phyloP scores from a whole-genome alignment of 92 coral and sea anemone species.

The Porites divaricata region DNA sequence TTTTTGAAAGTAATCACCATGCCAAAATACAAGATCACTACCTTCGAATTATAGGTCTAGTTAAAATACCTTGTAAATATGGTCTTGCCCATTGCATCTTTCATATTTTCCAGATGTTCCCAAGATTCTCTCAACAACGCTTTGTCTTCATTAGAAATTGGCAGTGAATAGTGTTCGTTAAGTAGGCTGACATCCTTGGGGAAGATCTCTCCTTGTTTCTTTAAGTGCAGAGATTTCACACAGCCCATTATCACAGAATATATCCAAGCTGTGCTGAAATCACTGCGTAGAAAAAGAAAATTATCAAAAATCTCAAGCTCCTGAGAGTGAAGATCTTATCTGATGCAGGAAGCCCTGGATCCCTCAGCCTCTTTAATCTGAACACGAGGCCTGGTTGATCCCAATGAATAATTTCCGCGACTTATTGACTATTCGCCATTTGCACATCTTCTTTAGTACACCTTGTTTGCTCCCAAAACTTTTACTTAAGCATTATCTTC shows the following conservation, averaged over 20 bases:
- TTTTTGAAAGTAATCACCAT: neutral
- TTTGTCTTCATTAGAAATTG: slow-evolving; percentile 38
- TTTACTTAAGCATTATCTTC: too few relatives aligned
- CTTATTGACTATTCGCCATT: too few relatives aligned
- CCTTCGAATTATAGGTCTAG: neutral
- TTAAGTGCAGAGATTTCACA: neutral
- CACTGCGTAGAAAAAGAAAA: neutral
- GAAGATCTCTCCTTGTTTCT: neutral
- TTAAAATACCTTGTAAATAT: slow-evolving; percentile 31
- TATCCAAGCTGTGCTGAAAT: neutral
- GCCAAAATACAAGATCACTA: too few relatives aligned
- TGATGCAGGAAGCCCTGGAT: too few relatives aligned
- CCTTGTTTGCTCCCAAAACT: too few relatives aligned
- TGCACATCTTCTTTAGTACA: too few relatives aligned
- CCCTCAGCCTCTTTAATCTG: too few relatives aligned
- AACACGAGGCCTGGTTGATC: too few relatives aligned
- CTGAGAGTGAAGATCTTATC: too few relatives aligned
- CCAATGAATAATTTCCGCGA: too few relatives aligned
- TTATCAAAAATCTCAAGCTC: neutral
- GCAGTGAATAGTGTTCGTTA: neutral
- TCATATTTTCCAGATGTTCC: slow-evolving; percentile 19
- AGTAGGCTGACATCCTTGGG: neutral
- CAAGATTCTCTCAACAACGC: slow-evolving; percentile 42
- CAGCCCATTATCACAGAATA: slow-evolving; percentile 21
- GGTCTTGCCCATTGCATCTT: slow-evolving; percentile 19